These are phyloP conservation scores for Phymorhynchus buccinoides DNA, from an alignment of 1,140 invertebrate species.

Conservation along the genomic window DNA sequence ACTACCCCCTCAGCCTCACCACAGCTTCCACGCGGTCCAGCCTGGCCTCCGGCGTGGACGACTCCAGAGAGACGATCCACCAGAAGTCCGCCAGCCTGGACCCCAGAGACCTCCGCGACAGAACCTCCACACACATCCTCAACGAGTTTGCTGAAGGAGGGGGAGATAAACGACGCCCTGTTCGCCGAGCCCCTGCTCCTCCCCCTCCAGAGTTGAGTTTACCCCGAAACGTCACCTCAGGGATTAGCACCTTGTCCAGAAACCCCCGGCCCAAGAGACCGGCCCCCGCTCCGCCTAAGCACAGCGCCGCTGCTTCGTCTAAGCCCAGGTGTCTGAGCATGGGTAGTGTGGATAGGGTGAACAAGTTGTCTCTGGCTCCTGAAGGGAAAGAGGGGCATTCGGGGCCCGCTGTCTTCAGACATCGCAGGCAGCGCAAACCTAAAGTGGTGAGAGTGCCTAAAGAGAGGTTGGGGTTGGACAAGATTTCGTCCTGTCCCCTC, in stretches of 20 bases:
- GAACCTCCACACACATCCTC: slow-evolving; percentile 3
- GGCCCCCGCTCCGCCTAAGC: slow-evolving; percentile 24
- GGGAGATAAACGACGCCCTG: slow-evolving; percentile 6
- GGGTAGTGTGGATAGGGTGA: slow-evolving; percentile 24
- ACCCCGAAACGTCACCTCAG: neutral
- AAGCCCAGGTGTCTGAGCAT: slow-evolving; percentile 5
- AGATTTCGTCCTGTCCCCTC: slow-evolving; percentile 29
- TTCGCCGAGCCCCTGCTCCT: slow-evolving; percentile 9
- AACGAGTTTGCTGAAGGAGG: neutral
- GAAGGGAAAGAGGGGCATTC: neutral
- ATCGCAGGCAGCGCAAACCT: slow-evolving; percentile 20
- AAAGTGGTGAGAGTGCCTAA: slow-evolving; percentile 34
- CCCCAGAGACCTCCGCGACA: neutral
- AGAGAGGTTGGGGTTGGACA: slow-evolving; percentile 34
- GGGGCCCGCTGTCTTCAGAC: neutral
- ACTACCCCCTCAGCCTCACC: neutral
- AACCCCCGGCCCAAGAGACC: slow-evolving; percentile 29
- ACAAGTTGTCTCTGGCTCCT: neutral
- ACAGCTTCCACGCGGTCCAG: neutral
- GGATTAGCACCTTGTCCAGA: slow-evolving; percentile 13
- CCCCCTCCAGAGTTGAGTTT: neutral
- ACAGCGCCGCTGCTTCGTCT: neutral
- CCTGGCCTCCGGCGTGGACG: slow-evolving; percentile 10
- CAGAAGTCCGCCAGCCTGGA: no score
- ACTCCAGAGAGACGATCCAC: no score